phyloP scores from a whole-genome alignment of 2,797 vertebrate genomes.

The Schizopygopsis pylzovi region DNA sequence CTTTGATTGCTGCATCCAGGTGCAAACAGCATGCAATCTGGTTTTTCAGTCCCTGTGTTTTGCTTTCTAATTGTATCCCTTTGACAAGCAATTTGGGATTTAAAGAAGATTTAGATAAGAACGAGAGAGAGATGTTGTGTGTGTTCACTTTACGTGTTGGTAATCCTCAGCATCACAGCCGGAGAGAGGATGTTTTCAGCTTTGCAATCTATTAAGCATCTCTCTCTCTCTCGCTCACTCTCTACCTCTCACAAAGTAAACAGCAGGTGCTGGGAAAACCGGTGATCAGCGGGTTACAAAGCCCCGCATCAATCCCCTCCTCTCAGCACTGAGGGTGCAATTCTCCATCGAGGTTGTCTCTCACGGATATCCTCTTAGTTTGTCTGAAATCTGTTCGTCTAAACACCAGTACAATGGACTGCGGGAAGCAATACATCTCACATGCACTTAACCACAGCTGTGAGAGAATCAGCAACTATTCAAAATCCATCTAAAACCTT shows the following conservation, averaged over 20 bases:
- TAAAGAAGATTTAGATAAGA: conserved; percentile 67
- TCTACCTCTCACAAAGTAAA: conserved; percentile 20
- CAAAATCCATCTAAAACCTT: neutral
- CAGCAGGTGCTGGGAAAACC: conserved; percentile 40
- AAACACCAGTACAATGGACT: conserved; percentile 37
- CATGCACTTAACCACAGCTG: conserved; percentile 23
- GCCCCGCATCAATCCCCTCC: conserved; percentile 17
- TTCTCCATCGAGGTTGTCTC: conserved; percentile 38
- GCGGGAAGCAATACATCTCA: conserved; percentile 32
- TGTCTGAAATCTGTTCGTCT: conserved; percentile 51
- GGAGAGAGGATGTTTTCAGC: conserved; percentile 27
- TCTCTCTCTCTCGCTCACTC: neutral
- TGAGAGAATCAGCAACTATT: conserved; percentile 23
- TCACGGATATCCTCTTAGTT: conserved; percentile 32
- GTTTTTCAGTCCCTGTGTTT: conserved; percentile 76
- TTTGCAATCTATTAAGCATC: conserved; percentile 46
- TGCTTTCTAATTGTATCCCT: conserved; percentile 76
- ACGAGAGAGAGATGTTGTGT: conserved; percentile 23
- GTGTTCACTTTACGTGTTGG: conserved; percentile 61
- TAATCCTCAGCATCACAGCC: conserved; percentile 64
- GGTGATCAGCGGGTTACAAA: conserved; percentile 29
- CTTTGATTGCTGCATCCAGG: conserved; percentile 80
- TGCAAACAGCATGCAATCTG: conserved; percentile 81
- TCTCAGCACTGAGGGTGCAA: conserved; percentile 26
- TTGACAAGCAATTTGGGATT: conserved; percentile 77